A percentile compares a stretch with the other conserved stretches of the same genome.
Evolutionary conservation across 2,797 vertebrate species (phyloP).

Genomic region (Pteropus rufus): DNA sequence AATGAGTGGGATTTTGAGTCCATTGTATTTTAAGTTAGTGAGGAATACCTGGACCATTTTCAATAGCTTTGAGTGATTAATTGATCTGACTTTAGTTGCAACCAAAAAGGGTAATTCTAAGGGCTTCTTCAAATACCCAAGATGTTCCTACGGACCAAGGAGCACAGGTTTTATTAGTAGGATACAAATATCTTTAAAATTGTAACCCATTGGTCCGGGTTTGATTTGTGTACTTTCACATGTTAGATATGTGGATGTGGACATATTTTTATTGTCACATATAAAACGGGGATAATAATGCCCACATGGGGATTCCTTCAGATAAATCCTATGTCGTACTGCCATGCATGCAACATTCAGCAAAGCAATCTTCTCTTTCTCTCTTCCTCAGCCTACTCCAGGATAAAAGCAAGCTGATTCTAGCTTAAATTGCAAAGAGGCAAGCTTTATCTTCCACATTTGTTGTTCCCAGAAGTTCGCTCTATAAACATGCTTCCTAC

Average conservation of each 20-base stretch:
- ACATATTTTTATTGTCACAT: neutral
- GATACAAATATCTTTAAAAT: neutral
- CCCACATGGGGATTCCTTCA: neutral
- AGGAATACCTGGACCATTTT: neutral
- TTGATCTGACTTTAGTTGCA: neutral
- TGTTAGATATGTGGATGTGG: neutral
- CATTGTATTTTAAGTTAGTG: neutral
- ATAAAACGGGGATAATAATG: neutral
- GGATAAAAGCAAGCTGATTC: neutral
- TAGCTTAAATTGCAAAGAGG: neutral
- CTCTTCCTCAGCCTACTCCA: neutral
- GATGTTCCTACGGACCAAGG: neutral
- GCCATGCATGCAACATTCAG: accelerated
- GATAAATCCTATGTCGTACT: no score
- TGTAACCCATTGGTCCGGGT: neutral
- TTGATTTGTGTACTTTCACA: neutral
- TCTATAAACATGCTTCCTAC: neutral
- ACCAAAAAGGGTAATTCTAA: neutral
- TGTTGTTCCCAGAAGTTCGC: neutral
- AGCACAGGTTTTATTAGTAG: neutral
- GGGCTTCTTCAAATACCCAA: neutral
- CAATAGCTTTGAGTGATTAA: neutral
- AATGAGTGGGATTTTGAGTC: neutral
- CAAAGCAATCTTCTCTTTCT: neutral
- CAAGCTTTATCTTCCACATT: neutral